Evolutionary conservation across 2,113 vertebrate genomes (phyloP).

Genomic region (Arizona elegans): DNA sequence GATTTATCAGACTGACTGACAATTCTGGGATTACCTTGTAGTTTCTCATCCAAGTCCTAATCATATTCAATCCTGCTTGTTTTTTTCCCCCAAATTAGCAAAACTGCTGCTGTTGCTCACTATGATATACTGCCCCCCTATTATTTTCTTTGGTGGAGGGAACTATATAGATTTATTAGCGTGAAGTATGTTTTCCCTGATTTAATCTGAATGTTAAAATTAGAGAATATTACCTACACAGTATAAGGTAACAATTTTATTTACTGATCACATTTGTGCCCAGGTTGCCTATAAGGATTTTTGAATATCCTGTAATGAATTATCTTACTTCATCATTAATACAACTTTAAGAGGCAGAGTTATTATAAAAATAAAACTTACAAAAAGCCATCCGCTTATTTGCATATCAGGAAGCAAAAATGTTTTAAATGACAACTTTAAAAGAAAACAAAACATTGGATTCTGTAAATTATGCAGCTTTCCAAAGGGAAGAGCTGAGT

Average conservation of each 20-base stretch:
- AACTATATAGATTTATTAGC: background rate
- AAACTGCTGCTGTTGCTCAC: background rate
- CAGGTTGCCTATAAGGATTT: background rate
- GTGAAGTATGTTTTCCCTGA: background rate
- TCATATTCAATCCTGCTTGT: background rate
- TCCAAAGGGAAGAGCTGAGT: conserved; percentile 57
- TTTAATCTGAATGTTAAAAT: background rate
- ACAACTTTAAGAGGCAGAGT: background rate
- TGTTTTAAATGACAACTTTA: conserved; percentile 14
- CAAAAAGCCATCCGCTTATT: conserved; percentile 40
- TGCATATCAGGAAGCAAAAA: conserved; percentile 44
- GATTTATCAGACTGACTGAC: background rate
- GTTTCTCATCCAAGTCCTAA: background rate
- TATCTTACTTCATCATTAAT: background rate
- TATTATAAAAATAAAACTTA: conserved; percentile 31
- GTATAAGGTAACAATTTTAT: background rate
- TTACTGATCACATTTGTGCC: background rate
- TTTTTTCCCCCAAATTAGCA: background rate
- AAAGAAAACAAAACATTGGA: conserved; percentile 26
- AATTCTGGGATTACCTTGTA: background rate
- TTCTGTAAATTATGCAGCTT: conserved; percentile 52
- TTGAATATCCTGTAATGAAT: too few species aligned
- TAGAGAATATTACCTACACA: background rate
- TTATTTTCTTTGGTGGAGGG: background rate
- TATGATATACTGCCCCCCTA: background rate